Conservation (phyloP, 1,140 invertebrate species). For the Cotesia glomerata region DNA sequence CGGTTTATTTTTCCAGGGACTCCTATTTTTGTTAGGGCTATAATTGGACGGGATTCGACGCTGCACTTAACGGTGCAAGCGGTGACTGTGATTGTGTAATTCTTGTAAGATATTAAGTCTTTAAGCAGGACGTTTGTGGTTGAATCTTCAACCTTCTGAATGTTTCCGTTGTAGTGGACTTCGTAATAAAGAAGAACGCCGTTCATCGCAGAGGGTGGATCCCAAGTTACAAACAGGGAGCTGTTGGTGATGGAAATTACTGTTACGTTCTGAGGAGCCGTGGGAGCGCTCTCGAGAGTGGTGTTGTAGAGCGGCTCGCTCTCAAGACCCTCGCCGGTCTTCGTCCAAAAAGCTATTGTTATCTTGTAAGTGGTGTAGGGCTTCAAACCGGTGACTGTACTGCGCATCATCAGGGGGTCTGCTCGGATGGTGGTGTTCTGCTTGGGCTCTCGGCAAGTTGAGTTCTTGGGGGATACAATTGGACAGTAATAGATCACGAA, state of each 20-base stretch:
- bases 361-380: slow-evolving; percentile 83
- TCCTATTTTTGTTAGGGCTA: slow-evolving; percentile 68
- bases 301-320: slow-evolving; percentile 73
- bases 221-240: slow-evolving; percentile 73
- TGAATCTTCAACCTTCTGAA: slow-evolving; percentile 44
- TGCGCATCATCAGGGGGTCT: slow-evolving; percentile 52
- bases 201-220: slow-evolving; percentile 72
- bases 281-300: slow-evolving; percentile 76
- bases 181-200: slow-evolving; percentile 76
- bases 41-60: slow-evolving; percentile 55
- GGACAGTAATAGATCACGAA: slow-evolving; percentile 75
- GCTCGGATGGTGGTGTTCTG: slow-evolving; percentile 63
- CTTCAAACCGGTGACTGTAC: slow-evolving; percentile 63
- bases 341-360: slow-evolving; percentile 75
- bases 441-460: slow-evolving; percentile 57
- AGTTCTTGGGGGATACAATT: slow-evolving; percentile 64
- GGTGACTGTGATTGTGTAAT: slow-evolving; percentile 71
- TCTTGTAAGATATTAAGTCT: slow-evolving; percentile 55
- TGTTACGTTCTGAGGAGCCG: slow-evolving; percentile 63
- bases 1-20: slow-evolving; percentile 62
- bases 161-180: slow-evolving; percentile 61
- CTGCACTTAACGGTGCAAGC: slow-evolving; percentile 78
- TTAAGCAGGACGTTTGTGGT: slow-evolving; percentile 33
- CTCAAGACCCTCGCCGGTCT: slow-evolving; percentile 72
- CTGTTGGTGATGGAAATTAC: slow-evolving; percentile 72